These are phyloP conservation scores for Drosophila mayri DNA, from an alignment of 1,140 invertebrate genomes.

Conservation along the genomic window DNA sequence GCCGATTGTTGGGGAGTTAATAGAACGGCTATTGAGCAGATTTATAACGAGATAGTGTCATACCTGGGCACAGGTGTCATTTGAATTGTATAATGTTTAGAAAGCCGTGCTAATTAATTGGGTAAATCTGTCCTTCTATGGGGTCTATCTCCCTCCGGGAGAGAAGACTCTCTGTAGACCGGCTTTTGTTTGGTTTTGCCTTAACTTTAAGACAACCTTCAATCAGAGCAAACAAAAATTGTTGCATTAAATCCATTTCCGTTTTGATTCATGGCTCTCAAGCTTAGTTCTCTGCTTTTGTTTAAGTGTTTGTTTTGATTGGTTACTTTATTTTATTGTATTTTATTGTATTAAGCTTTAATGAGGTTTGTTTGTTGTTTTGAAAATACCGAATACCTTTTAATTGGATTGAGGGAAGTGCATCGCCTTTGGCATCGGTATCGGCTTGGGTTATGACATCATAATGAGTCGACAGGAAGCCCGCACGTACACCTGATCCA, in stretches of 20 bases:
- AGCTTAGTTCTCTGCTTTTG: slow-evolving; percentile 32
- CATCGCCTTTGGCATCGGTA: not conserved
- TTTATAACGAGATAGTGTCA: slow-evolving; percentile 54
- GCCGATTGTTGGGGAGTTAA: slow-evolving; percentile 53
- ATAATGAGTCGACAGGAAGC: slow-evolving; percentile 53
- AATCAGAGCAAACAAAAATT: slow-evolving; percentile 55
- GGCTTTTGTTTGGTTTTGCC: slow-evolving; percentile 42
- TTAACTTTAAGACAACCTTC: slow-evolving; percentile 60
- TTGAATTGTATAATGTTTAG: slow-evolving; percentile 48
- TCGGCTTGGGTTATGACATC: slow-evolving; percentile 26
- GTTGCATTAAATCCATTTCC: slow-evolving; percentile 68
- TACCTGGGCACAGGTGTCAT: slow-evolving; percentile 59
- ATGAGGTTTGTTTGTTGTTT: slow-evolving; percentile 49
- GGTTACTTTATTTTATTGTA: slow-evolving; percentile 31
- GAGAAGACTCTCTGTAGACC: slow-evolving; percentile 27
- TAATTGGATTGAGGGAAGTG: slow-evolving; percentile 44
- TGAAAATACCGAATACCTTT: slow-evolving; percentile 41
- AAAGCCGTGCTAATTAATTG: slow-evolving; percentile 56
- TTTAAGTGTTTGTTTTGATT: slow-evolving; percentile 2
- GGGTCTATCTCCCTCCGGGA: not conserved
- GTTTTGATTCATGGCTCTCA: slow-evolving; percentile 58
- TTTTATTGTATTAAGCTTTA: slow-evolving; percentile 40
- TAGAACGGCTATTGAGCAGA: slow-evolving; percentile 53
- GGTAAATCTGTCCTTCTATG: slow-evolving; percentile 37
- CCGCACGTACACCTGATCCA: slow-evolving; percentile 28